Evolutionary conservation across 2,888 invertebrate genomes (phyloP).

Genomic region (Nymphalis c-album): DNA sequence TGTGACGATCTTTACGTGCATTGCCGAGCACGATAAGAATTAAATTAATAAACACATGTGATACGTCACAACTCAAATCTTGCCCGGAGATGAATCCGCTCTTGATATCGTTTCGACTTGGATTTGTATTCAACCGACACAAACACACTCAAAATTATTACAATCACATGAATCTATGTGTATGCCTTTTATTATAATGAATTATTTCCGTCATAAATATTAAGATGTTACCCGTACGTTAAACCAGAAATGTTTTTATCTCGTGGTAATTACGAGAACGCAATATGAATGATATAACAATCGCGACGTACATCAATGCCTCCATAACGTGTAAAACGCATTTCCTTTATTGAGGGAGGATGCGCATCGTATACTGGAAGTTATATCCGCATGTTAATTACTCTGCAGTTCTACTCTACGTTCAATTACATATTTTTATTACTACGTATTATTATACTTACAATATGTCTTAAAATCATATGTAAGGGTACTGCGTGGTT

Average conservation of each 20-base stretch:
- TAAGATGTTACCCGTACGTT: neutral
- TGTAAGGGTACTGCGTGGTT: neutral
- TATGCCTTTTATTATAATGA: conserved; percentile 5
- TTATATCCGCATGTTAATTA: conserved; percentile 63
- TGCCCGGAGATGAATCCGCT: too few relatives aligned
- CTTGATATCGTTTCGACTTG: too few relatives aligned
- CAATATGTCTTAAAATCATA: neutral
- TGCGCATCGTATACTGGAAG: conserved; percentile 40
- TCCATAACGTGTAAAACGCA: conserved; percentile 32
- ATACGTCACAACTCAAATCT: too few relatives aligned
- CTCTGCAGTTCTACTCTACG: conserved; percentile 46
- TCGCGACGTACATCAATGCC: conserved; percentile 28
- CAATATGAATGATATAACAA: conserved; percentile 26
- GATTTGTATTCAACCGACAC: neutral
- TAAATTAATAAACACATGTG: too few relatives aligned
- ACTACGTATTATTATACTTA: neutral
- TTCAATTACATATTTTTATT: conserved; percentile 6
- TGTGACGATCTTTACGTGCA: too few relatives aligned
- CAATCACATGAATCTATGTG: neutral
- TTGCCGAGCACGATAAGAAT: too few relatives aligned
- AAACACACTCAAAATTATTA: neutral
- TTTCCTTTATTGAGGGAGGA: conserved; percentile 42
- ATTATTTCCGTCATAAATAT: conserved; percentile 11
- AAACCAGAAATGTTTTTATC: conserved; percentile 12
- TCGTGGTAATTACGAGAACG: conserved; percentile 13